Base-by-base conservation (phyloP, 64 coral and sea anemone genomes). In the Cladopsammia gracilis region DNA sequence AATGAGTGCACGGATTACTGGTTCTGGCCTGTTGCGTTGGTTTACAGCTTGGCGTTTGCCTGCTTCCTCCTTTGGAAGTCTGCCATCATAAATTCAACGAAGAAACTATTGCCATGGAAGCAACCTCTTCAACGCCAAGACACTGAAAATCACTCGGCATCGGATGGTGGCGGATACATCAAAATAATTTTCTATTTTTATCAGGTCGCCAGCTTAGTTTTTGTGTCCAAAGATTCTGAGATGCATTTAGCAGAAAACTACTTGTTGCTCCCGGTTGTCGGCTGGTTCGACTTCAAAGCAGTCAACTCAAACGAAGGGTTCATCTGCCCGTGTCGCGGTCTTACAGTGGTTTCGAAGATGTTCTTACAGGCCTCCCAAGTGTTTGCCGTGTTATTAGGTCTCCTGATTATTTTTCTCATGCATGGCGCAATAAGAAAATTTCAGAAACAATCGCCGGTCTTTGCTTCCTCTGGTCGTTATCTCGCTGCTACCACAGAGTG, bases 171-270 rank as follows among this genome's bases (percentile, higher is more conserved):
- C 24, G 90, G 90, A 25, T 86, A 92, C 80, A 4, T 92, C 23
- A 92, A 92, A 52, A 18, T 92, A 48, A 24, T 43, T 14, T 92
- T 92, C 80, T 92, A 86, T 57, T 92, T 86, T 74, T 92, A 92
- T 61, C 90, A 92, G 70, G 80, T 86, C 15, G 66, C 80, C 24
- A 71, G 73, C 48, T 59, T 86, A 45, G 77, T 92, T 47, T 70
- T 92, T 12, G 25, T 76, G 44, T 73, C 69, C 13, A 44, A 66
- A 18, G 13, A 18, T 34, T 23, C 65, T 43, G 52, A 61, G 42
- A 53, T 92, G 20, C 49, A 77, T 54, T 50, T 76, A 12, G 50
- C n/a, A 24, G 23, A 92, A 15, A 61, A 19, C 16, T 62, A 26
- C n/a, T 42, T 92, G 12, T 11, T 92, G 4, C 22, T 54, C 23